A percentile compares a stretch with the other conserved stretches of the same genome.
phyloP scores from a whole-genome alignment of 2,888 invertebrate genomes.

The Apodemia mormo region DNA sequence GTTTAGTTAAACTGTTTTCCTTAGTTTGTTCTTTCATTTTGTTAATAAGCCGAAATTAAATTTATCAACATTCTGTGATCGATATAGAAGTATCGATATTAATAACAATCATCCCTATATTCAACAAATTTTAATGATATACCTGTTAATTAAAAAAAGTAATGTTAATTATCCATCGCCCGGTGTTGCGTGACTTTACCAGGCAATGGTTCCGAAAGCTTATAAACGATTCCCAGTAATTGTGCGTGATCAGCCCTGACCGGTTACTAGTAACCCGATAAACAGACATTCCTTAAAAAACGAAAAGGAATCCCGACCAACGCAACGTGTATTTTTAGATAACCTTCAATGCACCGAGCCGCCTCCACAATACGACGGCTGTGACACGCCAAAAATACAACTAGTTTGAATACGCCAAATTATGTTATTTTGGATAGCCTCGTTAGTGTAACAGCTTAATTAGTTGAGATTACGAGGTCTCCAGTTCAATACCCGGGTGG shows the following conservation, averaged over 20 bases:
- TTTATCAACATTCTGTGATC: too few species aligned
- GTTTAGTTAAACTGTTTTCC: too few species aligned
- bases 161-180: background rate
- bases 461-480: background rate
- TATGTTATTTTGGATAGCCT: background rate
- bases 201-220: background rate
- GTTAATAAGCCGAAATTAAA: too few species aligned
- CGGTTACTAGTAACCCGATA: slow-evolving; percentile 11
- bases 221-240: background rate
- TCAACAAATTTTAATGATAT: background rate
- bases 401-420: slow-evolving; percentile 7
- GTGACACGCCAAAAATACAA: slow-evolving; percentile 5
- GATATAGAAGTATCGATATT: too few species aligned
- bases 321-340: slow-evolving; percentile 61
- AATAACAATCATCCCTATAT: too few species aligned
- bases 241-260: background rate
- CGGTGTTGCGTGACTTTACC: background rate
- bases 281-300: slow-evolving; percentile 15
- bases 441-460: background rate
- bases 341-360: slow-evolving; percentile 56
- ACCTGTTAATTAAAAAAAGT: background rate
- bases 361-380: slow-evolving; percentile 29
- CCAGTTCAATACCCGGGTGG: background rate
- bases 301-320: slow-evolving; percentile 36
- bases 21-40: too few species aligned